These are phyloP conservation scores for Hystrix cristata DNA, from an alignment of 2,113 vertebrate species.

Conservation along the genomic window DNA sequence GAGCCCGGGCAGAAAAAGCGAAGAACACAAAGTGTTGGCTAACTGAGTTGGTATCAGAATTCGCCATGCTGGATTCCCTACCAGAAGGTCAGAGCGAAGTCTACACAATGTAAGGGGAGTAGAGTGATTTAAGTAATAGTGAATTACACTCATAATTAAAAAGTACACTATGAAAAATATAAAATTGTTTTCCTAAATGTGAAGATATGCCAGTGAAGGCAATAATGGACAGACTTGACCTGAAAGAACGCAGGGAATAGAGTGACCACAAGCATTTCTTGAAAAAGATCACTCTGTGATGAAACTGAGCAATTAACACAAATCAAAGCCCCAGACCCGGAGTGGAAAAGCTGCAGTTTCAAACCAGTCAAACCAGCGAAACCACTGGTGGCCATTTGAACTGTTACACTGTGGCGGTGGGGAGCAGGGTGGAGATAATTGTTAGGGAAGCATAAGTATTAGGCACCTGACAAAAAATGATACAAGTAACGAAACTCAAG, in stretches of 20 bases:
- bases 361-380: background rate
- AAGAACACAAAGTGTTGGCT: background rate
- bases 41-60: background rate
- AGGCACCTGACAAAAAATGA: background rate
- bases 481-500: background rate
- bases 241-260: background rate
- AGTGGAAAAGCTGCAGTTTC: background rate
- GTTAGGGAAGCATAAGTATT: background rate
- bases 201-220: background rate
- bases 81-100: background rate
- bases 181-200: background rate
- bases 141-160: background rate
- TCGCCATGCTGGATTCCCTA: background rate
- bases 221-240: background rate
- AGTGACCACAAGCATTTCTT: background rate
- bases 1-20: background rate
- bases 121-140: background rate
- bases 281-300: background rate
- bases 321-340: background rate
- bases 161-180: background rate
- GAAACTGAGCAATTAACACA: constrained; percentile 15
- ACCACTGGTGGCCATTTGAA: background rate
- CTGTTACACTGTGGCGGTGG: background rate
- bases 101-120: background rate
- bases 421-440: background rate